Percentiles rank a stretch among this genome's conserved stretches.
Conservation (phyloP, 2,797 vertebrate genomes). For the Eidolon dupreanum region DNA sequence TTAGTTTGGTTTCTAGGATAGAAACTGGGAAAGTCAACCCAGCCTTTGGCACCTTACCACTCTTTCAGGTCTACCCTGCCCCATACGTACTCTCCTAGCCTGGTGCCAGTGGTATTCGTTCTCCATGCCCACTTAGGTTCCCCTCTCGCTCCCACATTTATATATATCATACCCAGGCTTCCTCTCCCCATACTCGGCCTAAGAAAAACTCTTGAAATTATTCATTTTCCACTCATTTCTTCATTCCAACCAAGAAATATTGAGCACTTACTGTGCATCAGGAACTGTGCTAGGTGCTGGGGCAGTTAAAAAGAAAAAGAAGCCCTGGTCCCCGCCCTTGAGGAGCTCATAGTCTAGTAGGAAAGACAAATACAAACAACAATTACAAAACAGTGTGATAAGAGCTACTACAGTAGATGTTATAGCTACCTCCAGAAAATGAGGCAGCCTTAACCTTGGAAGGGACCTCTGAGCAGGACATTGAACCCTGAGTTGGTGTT, state of each 20-base stretch:
- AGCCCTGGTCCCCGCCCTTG: conserved; percentile 40
- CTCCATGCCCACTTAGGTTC: not conserved
- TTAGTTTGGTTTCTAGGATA: not conserved
- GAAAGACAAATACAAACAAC: conserved; percentile 33
- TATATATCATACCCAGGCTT: not conserved
- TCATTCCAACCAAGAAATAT: not conserved
- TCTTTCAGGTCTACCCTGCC: not conserved
- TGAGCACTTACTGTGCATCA: conserved; percentile 24
- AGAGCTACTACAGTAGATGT: not conserved
- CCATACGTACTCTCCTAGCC: not conserved
- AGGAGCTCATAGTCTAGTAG: conserved; percentile 53
- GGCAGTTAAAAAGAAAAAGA: conserved; percentile 35
- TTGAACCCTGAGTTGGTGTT: not conserved
- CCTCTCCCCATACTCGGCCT: not conserved
- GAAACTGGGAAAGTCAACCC: not conserved
- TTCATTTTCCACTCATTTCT: not conserved
- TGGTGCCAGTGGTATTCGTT: too few species aligned
- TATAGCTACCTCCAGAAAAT: not conserved
- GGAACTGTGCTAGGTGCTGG: conserved; percentile 10
- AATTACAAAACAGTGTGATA: not conserved
- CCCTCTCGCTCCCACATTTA: not conserved
- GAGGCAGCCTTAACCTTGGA: not conserved
- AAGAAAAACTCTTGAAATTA: not conserved
- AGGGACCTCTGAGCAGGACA: not conserved
- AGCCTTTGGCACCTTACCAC: not conserved